Conservation (phyloP, 1,140 invertebrate genomes). For the Rhagoletis zephyria region DNA sequence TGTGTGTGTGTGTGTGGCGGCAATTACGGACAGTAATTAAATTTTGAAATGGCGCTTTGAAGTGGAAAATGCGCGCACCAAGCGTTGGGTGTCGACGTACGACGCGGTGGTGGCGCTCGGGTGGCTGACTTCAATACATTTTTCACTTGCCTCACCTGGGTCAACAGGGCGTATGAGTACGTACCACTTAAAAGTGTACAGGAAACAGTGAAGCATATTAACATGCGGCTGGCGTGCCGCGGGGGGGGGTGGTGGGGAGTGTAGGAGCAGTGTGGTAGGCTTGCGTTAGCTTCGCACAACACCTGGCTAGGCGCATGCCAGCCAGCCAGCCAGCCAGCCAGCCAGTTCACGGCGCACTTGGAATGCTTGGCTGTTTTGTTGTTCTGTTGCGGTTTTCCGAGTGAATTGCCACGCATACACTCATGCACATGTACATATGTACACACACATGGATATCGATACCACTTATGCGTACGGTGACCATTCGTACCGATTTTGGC, state of each 20-base stretch:
- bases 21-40: constrained; percentile 48
- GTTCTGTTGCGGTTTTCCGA: constrained; percentile 19
- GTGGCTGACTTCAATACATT: too few relatives aligned
- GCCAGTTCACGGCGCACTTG: background rate
- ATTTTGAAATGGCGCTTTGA: constrained; percentile 47
- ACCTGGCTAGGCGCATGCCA: background rate
- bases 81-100: background rate
- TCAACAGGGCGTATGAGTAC: constrained; percentile 42
- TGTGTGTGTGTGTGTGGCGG: constrained; percentile 1
- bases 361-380: constrained; percentile 41
- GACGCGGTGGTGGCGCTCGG: background rate
- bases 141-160: background rate
- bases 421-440: background rate
- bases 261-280: background rate
- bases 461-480: too few relatives aligned
- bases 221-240: background rate
- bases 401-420: background rate
- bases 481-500: too few relatives aligned
- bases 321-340: too few relatives aligned
- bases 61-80: constrained; percentile 23
- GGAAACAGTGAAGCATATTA: constrained; percentile 43
- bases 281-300: background rate
- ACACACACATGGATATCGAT: too few relatives aligned
- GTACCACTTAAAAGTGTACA: constrained; percentile 44
- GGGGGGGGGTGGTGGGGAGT: background rate